Evolutionary conservation across 37 sponge, comb jelly and placozoan species (phyloP), one percentile per base, ranked within the genome.

Genomic region (Theonella swinhoei): DNA sequence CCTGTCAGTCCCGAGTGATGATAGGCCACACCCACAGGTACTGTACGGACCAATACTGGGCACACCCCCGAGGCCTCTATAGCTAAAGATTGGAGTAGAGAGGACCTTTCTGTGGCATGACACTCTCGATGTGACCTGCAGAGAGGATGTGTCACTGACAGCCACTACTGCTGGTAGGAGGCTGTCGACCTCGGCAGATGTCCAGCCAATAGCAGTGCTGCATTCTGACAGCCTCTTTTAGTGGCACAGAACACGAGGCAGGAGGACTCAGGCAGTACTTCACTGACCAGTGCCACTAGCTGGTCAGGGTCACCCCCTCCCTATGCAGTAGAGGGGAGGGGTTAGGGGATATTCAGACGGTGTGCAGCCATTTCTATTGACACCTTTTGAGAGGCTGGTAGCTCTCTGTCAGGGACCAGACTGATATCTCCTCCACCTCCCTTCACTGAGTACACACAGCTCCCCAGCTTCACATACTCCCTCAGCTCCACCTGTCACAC

Each of bases 201-300:
- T 1, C 74, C 77, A 42, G 94, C 41, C 24, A 98, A 71, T 33
- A 98, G 88, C 0, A 82, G 70, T 8, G 96, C 90, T 11, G 93
- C 90, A 62, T 93, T 98, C 85, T 98, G 90, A 65, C 98, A 98
- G 77, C 83, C 88, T 61, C 79, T 88, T 81, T 95, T 98, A 41
- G 94, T 95, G n/a, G 95, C 82, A 78, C 98, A 98, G 75, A 98
- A 98, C 31, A 98, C 80, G 43, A 98, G 92, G 64, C 96, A 95
- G 41, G 94, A 90, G 3, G 91, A 85, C 26, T 90, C 66, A 11
- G 96, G 96, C 1, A 89, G 36, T 4, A 93, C 94, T 86, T 94
- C 96, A 47, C 74, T 23, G 2, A 97, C 93, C 59, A 94, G 77
- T 61, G 88, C 22, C 0, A 73, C 36, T 70, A 94, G 66, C 42